Evolutionary conservation across 2,797 vertebrate species (phyloP).

Genomic region (Argyrosomus regius): DNA sequence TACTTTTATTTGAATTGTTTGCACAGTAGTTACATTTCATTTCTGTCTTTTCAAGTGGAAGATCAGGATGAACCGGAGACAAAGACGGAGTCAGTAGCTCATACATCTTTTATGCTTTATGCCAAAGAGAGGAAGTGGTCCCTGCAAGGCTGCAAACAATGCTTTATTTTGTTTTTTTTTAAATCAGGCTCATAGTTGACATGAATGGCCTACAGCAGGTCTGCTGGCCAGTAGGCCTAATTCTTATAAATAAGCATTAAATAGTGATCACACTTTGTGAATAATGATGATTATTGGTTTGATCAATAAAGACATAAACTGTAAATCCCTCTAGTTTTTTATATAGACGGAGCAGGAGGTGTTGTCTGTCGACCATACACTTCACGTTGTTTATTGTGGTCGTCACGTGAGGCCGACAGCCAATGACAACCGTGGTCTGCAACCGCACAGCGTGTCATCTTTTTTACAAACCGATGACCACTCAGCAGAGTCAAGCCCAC

Average conservation of each 20-base stretch:
- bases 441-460: constrained; percentile 55
- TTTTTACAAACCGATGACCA: constrained; percentile 44
- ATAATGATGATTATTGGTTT: background rate
- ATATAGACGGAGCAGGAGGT: background rate
- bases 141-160: too few species aligned
- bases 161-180: background rate
- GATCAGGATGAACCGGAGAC: constrained; percentile 17
- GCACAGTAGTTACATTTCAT: background rate
- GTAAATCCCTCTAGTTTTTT: background rate
- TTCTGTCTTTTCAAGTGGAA: constrained; percentile 9
- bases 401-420: constrained; percentile 75
- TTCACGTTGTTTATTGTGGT: constrained; percentile 67
- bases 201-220: too few species aligned
- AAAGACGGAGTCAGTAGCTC: background rate
- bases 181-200: background rate
- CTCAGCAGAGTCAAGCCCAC: constrained; percentile 25
- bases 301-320: background rate
- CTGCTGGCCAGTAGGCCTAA: background rate
- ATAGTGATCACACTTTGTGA: background rate
- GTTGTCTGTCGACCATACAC: background rate
- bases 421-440: constrained; percentile 66
- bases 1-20: background rate
- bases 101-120: background rate
- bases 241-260: too few species aligned
- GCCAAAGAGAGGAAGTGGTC: background rate